phyloP scores from a whole-genome alignment of 2,113 vertebrate genomes.

The rabbit (Oryctolagus cuniculus) region DNA sequence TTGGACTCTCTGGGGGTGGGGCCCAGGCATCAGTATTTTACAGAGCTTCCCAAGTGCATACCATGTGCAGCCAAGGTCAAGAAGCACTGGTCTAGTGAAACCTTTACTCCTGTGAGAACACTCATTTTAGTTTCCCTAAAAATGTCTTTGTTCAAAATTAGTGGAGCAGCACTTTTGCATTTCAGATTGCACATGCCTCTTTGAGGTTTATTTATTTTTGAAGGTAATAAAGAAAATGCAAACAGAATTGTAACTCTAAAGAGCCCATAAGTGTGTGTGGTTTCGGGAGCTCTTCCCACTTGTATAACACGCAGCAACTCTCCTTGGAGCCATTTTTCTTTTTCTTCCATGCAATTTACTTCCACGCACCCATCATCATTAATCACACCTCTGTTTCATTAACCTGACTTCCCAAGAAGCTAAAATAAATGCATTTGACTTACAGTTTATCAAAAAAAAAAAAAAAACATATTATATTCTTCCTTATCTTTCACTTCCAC shows the following conservation, averaged over 20 bases:
- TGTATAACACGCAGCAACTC: background rate
- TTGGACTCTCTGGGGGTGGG: background rate
- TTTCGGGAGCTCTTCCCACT: background rate
- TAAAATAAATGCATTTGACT: slow-evolving; percentile 46
- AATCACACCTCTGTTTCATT: slow-evolving; percentile 33
- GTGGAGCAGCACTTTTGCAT: background rate
- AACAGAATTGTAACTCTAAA: background rate
- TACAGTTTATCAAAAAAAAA: slow-evolving; percentile 38
- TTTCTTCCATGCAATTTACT: background rate
- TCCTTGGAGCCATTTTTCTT: background rate
- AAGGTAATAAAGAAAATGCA: slow-evolving; percentile 17
- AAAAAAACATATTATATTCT: slow-evolving; percentile 13
- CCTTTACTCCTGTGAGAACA: background rate
- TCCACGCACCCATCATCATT: background rate
- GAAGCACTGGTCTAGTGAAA: background rate
- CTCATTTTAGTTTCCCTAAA: background rate
- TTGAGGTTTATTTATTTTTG: slow-evolving; percentile 41
- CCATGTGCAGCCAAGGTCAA: background rate
- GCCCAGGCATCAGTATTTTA: background rate
- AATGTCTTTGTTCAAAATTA: slow-evolving; percentile 24
- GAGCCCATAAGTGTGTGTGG: background rate
- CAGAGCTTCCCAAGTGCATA: background rate
- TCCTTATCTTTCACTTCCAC: slow-evolving; percentile 37
- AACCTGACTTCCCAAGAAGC: background rate
- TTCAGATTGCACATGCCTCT: background rate